phyloP scores from a whole-genome alignment of 2,888 invertebrate genomes.

The Ophion ellenae region DNA sequence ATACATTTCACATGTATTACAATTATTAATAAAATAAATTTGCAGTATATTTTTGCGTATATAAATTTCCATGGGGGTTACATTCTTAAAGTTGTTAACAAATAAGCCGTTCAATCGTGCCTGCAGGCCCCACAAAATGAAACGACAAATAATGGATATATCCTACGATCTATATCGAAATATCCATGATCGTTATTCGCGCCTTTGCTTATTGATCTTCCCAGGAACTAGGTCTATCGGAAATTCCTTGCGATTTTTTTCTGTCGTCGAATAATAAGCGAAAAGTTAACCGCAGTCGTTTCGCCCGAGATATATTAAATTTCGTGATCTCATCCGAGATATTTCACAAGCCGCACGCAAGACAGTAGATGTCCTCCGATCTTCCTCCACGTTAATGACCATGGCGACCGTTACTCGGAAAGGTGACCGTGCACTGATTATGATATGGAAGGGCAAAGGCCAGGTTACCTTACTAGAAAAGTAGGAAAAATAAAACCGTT shows the following conservation, averaged over 20 bases:
- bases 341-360: neutral
- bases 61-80: too few relatives aligned
- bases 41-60: too few relatives aligned
- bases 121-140: constrained; percentile 1
- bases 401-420: neutral
- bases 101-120: constrained; percentile 3
- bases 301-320: constrained; percentile 7
- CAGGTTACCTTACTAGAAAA: too few relatives aligned
- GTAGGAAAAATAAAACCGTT: too few relatives aligned
- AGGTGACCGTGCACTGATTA: neutral
- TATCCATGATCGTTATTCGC: constrained; percentile 43
- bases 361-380: neutral
- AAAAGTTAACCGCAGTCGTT: constrained; percentile 6
- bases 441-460: neutral
- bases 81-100: constrained; percentile 15
- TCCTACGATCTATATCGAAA: constrained; percentile 33
- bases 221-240: constrained; percentile 37
- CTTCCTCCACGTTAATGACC: neutral
- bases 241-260: constrained; percentile 1
- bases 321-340: neutral
- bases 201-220: constrained; percentile 45
- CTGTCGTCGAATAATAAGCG: constrained; percentile 18
- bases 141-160: constrained; percentile 15
- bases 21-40: too few relatives aligned
- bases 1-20: too few relatives aligned